These are phyloP conservation scores for Mythimna vitellina DNA, from an alignment of 2,888 invertebrate genomes.

Conservation along the genomic window DNA sequence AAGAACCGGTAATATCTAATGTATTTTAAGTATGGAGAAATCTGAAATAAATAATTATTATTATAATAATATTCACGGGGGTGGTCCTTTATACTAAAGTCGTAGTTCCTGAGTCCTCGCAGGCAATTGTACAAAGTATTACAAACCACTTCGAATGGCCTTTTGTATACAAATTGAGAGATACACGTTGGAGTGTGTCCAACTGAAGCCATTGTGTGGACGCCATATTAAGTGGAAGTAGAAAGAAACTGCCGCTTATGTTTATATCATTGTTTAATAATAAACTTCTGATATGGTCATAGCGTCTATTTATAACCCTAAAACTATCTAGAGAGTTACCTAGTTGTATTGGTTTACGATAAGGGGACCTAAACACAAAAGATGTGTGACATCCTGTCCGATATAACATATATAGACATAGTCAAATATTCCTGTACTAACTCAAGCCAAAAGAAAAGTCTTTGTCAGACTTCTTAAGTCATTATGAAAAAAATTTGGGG, in stretches of 20 bases:
- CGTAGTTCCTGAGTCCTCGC: not conserved
- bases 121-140: conserved; percentile 8
- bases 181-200: conserved; percentile 49
- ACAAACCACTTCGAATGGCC: conserved; percentile 22
- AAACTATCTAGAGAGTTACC: not conserved
- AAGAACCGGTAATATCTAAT: not conserved
- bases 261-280: conserved; percentile 37
- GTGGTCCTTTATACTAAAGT: conserved; percentile 22
- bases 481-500: too few relatives aligned
- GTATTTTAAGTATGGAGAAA: too few relatives aligned
- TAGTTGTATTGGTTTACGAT: not conserved
- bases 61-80: not conserved
- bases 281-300: conserved; percentile 13
- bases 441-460: not conserved
- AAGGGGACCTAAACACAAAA: not conserved
- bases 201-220: conserved; percentile 45
- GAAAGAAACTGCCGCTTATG: conserved; percentile 21
- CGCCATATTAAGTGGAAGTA: conserved; percentile 30
- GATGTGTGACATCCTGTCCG: not conserved
- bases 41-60: too few relatives aligned
- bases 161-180: conserved; percentile 54
- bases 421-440: not conserved
- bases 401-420: not conserved
- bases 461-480: not conserved
- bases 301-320: conserved; percentile 21